Percentiles rank a stretch among this genome's conserved stretches.
Evolutionary conservation across 2,113 vertebrate species (phyloP).

Genomic region (Grantiella picta): DNA sequence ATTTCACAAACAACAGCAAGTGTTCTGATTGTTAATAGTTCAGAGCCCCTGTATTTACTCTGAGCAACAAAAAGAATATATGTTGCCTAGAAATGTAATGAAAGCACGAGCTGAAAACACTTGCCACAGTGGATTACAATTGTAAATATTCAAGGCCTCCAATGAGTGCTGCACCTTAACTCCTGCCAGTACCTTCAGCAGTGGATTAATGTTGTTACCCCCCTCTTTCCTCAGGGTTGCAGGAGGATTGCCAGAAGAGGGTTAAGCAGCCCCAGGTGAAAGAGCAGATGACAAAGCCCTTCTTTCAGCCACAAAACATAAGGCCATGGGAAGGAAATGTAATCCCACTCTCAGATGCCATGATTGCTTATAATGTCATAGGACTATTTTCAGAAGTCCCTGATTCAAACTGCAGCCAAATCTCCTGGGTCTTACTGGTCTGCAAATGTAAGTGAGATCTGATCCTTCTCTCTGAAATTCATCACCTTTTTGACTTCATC

Average conservation of each 20-base stretch:
- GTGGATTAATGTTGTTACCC: background rate
- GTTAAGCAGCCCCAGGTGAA: background rate
- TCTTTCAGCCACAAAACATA: background rate
- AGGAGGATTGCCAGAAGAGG: background rate
- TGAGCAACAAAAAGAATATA: background rate
- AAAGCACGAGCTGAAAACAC: background rate
- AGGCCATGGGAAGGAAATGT: background rate
- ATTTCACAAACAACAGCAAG: constrained; percentile 54
- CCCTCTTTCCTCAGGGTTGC: background rate
- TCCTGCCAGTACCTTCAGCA: background rate
- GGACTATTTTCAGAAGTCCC: background rate
- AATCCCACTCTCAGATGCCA: background rate
- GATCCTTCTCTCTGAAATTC: background rate
- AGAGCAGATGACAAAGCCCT: background rate
- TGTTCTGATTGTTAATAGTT: constrained; percentile 46
- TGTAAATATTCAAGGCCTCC: background rate
- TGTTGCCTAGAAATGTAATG: constrained; percentile 7
- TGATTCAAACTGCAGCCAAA: background rate
- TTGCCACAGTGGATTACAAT: background rate
- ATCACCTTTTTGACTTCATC: background rate
- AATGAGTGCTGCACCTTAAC: background rate
- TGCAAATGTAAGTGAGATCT: background rate
- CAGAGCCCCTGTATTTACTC: constrained; percentile 29
- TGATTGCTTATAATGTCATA: background rate
- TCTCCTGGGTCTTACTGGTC: background rate